Percentiles rank a stretch among this genome's conserved stretches.
These are phyloP conservation scores for Choristoneura fumiferana DNA, from an alignment of 1,140 invertebrate genomes.

Conservation along the genomic window DNA sequence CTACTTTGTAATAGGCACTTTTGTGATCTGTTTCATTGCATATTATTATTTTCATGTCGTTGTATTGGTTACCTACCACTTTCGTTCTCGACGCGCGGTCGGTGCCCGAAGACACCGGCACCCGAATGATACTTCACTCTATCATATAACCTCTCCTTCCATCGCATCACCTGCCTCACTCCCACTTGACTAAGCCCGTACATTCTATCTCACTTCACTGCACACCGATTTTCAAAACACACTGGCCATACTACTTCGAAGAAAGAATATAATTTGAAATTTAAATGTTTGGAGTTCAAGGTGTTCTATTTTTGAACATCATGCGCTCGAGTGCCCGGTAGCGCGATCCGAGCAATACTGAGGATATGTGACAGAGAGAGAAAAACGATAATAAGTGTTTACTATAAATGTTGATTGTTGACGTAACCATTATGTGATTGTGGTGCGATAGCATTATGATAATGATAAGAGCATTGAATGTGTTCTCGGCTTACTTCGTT, in stretches of 20 bases:
- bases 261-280: background rate
- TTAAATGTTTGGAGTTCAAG: slow-evolving; percentile 9
- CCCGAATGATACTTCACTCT: slow-evolving; percentile 59
- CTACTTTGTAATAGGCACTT: too few relatives aligned
- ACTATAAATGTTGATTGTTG: slow-evolving; percentile 27
- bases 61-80: slow-evolving; percentile 40
- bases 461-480: slow-evolving; percentile 10
- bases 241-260: background rate
- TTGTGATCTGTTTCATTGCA: too few relatives aligned
- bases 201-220: slow-evolving; percentile 40
- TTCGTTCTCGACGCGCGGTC: slow-evolving; percentile 53
- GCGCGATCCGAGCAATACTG: slow-evolving; percentile 2
- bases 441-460: slow-evolving; percentile 2
- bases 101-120: slow-evolving; percentile 68
- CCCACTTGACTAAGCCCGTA: slow-evolving; percentile 47
- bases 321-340: slow-evolving; percentile 18
- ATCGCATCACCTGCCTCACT: slow-evolving; percentile 47
- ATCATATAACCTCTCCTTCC: slow-evolving; percentile 39
- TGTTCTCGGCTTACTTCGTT: background rate
- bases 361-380: slow-evolving; percentile 7
- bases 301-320: slow-evolving; percentile 10
- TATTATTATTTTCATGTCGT: background rate
- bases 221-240: slow-evolving; percentile 1
- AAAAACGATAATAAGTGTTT: slow-evolving; percentile 29
- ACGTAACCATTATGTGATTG: slow-evolving; percentile 26